Evolutionary conservation across 2,888 invertebrate species (phyloP).

Genomic region (Melanchra persicariae): DNA sequence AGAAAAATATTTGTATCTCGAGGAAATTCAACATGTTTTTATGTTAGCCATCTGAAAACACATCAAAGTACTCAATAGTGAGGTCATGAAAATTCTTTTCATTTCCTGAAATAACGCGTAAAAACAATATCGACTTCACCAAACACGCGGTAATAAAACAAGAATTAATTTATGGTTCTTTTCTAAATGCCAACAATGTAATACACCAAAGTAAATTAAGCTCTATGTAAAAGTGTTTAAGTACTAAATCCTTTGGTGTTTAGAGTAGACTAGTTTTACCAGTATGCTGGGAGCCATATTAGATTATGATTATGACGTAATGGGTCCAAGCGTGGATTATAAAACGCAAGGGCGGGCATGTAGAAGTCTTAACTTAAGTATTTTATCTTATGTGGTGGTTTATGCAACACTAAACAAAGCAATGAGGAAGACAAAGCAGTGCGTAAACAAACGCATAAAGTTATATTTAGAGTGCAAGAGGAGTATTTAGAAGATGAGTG

Average conservation of each 20-base stretch:
- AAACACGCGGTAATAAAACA: constrained; percentile 44
- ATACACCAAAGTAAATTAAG: constrained; percentile 24
- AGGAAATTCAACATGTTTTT: neutral
- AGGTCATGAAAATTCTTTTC: neutral
- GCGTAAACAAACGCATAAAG: constrained; percentile 46
- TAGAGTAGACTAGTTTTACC: constrained; percentile 43
- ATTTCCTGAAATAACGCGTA: constrained; percentile 12
- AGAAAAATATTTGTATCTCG: neutral
- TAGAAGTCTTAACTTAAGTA: constrained; percentile 24
- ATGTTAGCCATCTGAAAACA: neutral
- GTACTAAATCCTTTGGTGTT: constrained; percentile 8
- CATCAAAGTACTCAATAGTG: neutral
- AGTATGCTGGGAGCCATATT: constrained; percentile 54
- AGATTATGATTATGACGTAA: constrained; percentile 61
- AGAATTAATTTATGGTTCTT: constrained; percentile 25
- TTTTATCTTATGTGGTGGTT: constrained; percentile 16
- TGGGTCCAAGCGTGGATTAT: constrained; percentile 32
- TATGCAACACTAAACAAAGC: constrained; percentile 30
- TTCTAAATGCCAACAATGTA: constrained; percentile 32
- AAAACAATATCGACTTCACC: constrained; percentile 6
- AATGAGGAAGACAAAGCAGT: constrained; percentile 42
- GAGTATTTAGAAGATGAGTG: neutral
- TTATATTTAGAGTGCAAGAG: constrained; percentile 23
- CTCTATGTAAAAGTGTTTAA: constrained; percentile 9
- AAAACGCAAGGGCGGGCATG: constrained; percentile 46